A percentile compares a stretch with the other conserved stretches of the same genome.
These are phyloP conservation scores for Coracopsis vasa DNA, from an alignment of 2,113 vertebrate species.

Conservation along the genomic window DNA sequence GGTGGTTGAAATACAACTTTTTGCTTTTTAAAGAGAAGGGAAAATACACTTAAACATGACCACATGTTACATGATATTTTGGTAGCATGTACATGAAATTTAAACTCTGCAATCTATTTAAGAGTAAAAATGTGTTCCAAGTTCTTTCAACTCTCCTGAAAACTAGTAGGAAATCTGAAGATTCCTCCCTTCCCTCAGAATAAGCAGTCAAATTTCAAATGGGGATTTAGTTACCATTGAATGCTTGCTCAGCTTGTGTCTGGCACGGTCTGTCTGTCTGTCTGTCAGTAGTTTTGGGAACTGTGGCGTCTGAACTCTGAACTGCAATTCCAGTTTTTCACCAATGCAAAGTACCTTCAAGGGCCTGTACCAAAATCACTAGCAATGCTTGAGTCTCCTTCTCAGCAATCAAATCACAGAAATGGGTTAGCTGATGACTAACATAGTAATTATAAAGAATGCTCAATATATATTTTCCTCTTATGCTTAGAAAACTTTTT, in stretches of 20 bases:
- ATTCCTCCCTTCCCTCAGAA: not conserved
- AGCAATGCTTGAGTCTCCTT: not conserved
- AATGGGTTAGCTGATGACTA: not conserved
- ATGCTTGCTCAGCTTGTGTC: not conserved
- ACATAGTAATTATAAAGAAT: not conserved
- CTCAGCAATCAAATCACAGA: not conserved
- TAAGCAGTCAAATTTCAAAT: not conserved
- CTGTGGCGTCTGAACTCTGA: not conserved
- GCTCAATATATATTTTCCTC: not conserved
- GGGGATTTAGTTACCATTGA: not conserved
- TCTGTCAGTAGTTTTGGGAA: not conserved
- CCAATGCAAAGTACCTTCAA: not conserved
- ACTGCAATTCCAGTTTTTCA: not conserved
- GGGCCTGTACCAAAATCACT: not conserved
- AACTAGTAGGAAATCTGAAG: not conserved
- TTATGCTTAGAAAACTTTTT: not conserved
- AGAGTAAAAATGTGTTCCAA: not conserved
- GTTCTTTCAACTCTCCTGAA: not conserved
- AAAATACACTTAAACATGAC: not conserved
- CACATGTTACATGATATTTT: not conserved
- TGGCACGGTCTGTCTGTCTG: not conserved
- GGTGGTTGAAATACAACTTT: not conserved
- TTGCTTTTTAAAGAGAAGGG: not conserved
- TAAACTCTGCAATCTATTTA: not conserved
- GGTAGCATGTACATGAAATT: not conserved